phyloP scores from a whole-genome alignment of 1,140 invertebrate genomes.

The Drosophila virilis region DNA sequence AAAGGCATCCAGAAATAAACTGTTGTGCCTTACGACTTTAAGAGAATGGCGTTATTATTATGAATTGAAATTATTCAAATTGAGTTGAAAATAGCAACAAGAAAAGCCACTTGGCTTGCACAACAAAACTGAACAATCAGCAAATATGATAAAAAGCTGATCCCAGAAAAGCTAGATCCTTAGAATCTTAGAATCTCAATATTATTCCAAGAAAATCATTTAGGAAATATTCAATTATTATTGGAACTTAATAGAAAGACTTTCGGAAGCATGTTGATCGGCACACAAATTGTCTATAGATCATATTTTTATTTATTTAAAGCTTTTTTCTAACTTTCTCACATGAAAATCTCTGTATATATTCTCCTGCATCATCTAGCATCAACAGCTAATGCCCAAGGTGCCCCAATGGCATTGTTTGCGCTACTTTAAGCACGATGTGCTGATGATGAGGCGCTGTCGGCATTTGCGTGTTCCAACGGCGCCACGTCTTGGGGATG shows the following conservation, averaged over 20 bases:
- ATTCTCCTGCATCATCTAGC: constrained; percentile 37
- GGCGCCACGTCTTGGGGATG: constrained; percentile 75
- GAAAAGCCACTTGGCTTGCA: constrained; percentile 2
- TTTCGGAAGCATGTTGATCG: no score
- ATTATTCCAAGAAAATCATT: no score
- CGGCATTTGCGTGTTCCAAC: constrained; percentile 83
- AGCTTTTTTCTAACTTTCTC: no score
- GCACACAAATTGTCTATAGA: no score
- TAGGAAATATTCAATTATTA: no score
- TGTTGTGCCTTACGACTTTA: constrained; percentile 36
- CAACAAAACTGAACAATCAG: not conserved
- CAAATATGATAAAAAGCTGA: not conserved
- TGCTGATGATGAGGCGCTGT: constrained; percentile 88
- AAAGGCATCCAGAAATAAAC: constrained; percentile 69
- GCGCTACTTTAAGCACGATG: constrained; percentile 90
- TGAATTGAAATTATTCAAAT: constrained; percentile 79
- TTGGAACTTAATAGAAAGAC: no score
- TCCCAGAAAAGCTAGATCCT: not conserved
- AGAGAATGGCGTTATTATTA: constrained; percentile 70
- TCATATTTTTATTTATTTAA: no score
- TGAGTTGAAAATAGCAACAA: constrained; percentile 26
- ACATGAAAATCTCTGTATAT: not conserved
- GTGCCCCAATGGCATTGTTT: constrained; percentile 92
- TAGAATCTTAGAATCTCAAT: not conserved
- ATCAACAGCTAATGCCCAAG: constrained; percentile 80